Base-by-base conservation (phyloP, 2,888 invertebrate genomes). In the Pemphredon lugubris region DNA sequence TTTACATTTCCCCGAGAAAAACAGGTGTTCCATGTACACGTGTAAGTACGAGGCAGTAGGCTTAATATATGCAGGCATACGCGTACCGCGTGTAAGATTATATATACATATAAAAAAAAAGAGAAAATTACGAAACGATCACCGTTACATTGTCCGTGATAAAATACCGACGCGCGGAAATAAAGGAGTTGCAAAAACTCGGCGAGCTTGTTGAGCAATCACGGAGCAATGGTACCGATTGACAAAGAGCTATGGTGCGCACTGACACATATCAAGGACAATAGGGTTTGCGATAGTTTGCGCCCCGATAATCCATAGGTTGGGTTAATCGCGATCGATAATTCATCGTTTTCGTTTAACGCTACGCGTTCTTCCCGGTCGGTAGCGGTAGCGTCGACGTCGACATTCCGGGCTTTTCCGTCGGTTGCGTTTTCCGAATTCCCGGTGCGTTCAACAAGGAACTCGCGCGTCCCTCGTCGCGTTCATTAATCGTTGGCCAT, bases 321-420 rank as follows among this genome's bases (percentile, higher is more conserved):
- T 64, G 55, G 71, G 71, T 72, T 72, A 72, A 72, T 72, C 63
- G 44, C 11, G 51, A 60, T 71, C 64, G 70, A 71, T 57, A 71
- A 71, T 55, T 60, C 44, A 63, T 30, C 54, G 44, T 16, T 32
- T 20, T n/a, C 40, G 11, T 13, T 59, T 47, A 48, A 59, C 21
- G 30, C 37, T 16, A 21, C 6, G n/a, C n/a, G n/a, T n/a, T n/a
- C n/a, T n/a, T n/a, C n/a, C 23, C 34, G 40, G 16, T 54, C 37
- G 6, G 26, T 18, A 30, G 18, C 57, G 16, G 5, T 11, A 1
- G 7, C 26, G 16, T 40, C 14, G 16, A 14, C 4, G 40, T 9
- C n/a, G n/a, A 30, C 9, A 50, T 50, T 30, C 26, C 34, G 9
- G 34, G 34, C 20, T 50, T 50, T 34, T 16, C 30, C 47, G 6